Conservation (phyloP, 2,888 invertebrate species). For the Fragum whitleyi region DNA sequence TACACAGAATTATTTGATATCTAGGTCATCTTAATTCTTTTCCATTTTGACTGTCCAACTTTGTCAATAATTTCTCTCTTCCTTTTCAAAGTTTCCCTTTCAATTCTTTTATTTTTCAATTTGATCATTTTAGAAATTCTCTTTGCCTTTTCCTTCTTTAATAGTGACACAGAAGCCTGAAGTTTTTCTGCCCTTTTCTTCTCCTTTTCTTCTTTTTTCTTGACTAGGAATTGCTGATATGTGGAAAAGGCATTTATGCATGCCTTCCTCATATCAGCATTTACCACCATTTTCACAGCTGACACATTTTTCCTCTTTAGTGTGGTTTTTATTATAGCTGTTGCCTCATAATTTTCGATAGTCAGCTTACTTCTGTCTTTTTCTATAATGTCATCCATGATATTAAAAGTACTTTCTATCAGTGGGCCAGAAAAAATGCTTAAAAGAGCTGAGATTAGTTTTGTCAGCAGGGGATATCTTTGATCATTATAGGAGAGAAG, state of each 20-base stretch:
- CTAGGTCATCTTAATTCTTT: constrained; percentile 5
- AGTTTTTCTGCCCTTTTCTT: neutral
- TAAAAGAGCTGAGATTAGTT: neutral
- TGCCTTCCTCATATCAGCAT: neutral
- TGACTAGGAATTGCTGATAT: neutral
- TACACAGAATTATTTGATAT: too few relatives aligned
- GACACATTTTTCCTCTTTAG: constrained; percentile 2
- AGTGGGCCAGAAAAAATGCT: constrained; percentile 31
- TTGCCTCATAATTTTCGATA: constrained; percentile 26
- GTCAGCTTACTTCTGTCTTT: constrained; percentile 32
- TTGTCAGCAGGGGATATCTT: neutral
- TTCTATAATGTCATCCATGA: constrained; percentile 41
- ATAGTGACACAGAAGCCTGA: neutral
- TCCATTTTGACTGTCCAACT: neutral
- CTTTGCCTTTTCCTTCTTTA: constrained; percentile 25
- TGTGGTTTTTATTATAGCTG: constrained; percentile 12
- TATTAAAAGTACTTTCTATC: constrained; percentile 38
- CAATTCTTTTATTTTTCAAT: neutral
- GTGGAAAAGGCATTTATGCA: constrained; percentile 21
- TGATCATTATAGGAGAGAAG: neutral
- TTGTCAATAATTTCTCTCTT: neutral
- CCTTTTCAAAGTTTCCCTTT: neutral
- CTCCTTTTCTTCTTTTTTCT: constrained; percentile 4
- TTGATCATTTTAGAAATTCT: constrained; percentile 2
- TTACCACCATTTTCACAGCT: neutral